Evolutionary conservation across 2,113 vertebrate species (phyloP).

Genomic region (Toxotes jaculatrix): DNA sequence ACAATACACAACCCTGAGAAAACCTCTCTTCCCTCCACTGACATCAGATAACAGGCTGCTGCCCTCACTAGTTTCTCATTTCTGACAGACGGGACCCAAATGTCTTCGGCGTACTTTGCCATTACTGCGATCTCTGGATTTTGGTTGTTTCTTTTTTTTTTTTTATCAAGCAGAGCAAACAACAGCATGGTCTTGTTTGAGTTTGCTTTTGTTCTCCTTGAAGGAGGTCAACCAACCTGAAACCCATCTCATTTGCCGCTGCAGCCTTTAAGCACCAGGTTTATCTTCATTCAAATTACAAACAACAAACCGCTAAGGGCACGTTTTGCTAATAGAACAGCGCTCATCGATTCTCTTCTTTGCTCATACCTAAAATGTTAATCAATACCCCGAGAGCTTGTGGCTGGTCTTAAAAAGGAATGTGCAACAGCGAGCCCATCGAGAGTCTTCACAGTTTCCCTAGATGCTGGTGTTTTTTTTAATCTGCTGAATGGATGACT

Average conservation of each 20-base stretch:
- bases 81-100: slow-evolving; percentile 12
- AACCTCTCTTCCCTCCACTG: slow-evolving; percentile 22
- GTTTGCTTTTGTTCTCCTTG: slow-evolving; percentile 46
- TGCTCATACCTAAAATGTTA: slow-evolving; percentile 69
- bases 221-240: slow-evolving; percentile 39
- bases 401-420: slow-evolving; percentile 49
- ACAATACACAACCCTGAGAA: background rate
- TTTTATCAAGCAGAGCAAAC: slow-evolving; percentile 41
- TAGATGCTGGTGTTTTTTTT: background rate
- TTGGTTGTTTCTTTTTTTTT: background rate
- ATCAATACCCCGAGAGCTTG: slow-evolving; percentile 61
- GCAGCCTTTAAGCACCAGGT: slow-evolving; percentile 23
- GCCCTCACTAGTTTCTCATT: slow-evolving; percentile 24
- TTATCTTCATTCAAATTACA: slow-evolving; percentile 63
- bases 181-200: slow-evolving; percentile 19
- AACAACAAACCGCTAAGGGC: slow-evolving; percentile 44
- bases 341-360: slow-evolving; percentile 35
- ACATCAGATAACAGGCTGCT: slow-evolving; percentile 17
- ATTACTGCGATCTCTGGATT: background rate
- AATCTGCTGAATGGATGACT: slow-evolving; percentile 34
- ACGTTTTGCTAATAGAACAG: slow-evolving; percentile 44
- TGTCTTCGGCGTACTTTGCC: slow-evolving; percentile 22
- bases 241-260: slow-evolving; percentile 29
- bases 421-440: slow-evolving; percentile 46
- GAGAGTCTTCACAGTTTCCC: background rate